A percentile compares a stretch with the other conserved stretches of the same genome.
Conservation (phyloP, 2,797 vertebrate genomes). For the Ficedula albicollis region DNA sequence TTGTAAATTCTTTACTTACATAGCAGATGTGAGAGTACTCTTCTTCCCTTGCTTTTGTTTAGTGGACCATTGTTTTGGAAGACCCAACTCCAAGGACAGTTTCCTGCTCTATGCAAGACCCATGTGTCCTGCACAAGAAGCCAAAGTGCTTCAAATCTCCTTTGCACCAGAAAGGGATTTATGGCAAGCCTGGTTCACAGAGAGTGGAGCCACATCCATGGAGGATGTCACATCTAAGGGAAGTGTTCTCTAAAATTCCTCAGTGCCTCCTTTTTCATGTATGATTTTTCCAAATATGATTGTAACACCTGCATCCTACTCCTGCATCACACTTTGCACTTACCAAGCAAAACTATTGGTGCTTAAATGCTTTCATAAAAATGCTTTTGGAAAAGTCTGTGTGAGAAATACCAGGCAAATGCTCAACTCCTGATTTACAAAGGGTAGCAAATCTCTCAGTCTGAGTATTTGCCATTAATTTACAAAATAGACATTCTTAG, state of each 20-base stretch:
- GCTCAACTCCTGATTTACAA: background rate
- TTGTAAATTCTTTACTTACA: background rate
- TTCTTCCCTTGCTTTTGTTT: background rate
- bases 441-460: background rate
- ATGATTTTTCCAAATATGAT: background rate
- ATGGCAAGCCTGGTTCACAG: background rate
- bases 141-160: background rate
- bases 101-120: background rate
- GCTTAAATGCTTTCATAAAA: background rate
- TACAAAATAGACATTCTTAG: background rate
- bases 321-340: background rate
- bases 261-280: background rate
- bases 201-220: background rate
- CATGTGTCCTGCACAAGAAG: fast-evolving
- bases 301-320: background rate
- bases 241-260: background rate
- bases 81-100: background rate
- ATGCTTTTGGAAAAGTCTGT: background rate
- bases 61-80: background rate
- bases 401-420: background rate
- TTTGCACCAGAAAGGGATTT: background rate
- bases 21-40: background rate
- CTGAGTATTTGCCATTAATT: background rate
- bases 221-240: background rate
- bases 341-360: background rate